Conservation (phyloP, 2,888 invertebrate species). For the Cerastoderma edule region DNA sequence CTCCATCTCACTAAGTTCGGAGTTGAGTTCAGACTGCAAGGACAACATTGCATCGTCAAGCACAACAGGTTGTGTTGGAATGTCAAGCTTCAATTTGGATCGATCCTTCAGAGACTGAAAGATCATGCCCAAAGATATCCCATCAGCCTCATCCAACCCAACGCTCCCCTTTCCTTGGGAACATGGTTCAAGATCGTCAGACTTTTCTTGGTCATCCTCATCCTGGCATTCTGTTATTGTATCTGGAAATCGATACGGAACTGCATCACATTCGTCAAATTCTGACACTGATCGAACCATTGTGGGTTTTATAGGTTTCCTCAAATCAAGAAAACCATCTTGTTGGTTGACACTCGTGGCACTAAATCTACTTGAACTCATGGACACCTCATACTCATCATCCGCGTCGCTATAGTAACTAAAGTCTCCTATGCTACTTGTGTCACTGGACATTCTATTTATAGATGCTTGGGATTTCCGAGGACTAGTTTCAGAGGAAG, state of each 20-base stretch:
- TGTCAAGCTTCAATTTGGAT: conserved; percentile 60
- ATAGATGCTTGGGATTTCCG: conserved; percentile 27
- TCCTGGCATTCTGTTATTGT: conserved; percentile 11
- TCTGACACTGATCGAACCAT: conserved; percentile 4
- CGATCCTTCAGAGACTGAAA: conserved; percentile 41
- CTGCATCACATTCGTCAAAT: not conserved
- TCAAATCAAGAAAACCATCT: conserved; percentile 47
- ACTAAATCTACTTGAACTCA: conserved; percentile 62
- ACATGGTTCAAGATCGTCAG: not conserved
- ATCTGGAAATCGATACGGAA: not conserved
- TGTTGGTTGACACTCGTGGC: conserved; percentile 34
- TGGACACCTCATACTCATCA: conserved; percentile 68
- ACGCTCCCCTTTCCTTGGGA: not conserved
- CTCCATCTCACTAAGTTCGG: conserved; percentile 66
- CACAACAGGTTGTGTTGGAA: conserved; percentile 44
- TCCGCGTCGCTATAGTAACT: conserved; percentile 71
- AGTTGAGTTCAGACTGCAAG: conserved; percentile 64
- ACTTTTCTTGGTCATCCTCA: not conserved
- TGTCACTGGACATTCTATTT: conserved; percentile 50
- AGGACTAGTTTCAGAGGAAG: conserved; percentile 34
- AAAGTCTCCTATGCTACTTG: conserved; percentile 58
- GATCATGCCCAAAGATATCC: not conserved
- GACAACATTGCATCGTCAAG: conserved; percentile 56
- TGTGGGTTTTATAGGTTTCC: conserved; percentile 16
- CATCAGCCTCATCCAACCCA: conserved; percentile 23